A percentile compares a stretch with the other conserved stretches of the same genome.
Evolutionary conservation across 2,113 vertebrate species (phyloP).

Genomic region (Vulpes ferrilata): DNA sequence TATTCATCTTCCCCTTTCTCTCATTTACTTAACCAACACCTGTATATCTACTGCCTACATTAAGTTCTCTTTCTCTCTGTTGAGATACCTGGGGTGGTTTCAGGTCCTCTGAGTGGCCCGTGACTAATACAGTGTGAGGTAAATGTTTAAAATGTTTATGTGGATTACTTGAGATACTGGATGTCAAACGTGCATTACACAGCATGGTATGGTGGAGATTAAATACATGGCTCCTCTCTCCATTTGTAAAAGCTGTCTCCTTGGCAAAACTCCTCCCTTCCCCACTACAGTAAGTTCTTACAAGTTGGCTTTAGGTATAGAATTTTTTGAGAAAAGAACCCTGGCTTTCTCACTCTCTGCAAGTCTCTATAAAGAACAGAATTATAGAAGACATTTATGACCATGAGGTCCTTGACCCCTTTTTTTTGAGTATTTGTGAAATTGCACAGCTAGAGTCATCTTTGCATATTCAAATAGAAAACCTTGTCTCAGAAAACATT

Average conservation of each 20-base stretch:
- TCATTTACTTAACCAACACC: background rate
- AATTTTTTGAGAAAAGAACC: background rate
- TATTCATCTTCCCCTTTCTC: background rate
- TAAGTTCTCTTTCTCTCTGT: background rate
- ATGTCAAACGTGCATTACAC: background rate
- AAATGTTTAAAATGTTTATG: background rate
- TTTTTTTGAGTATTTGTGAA: background rate
- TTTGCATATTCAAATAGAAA: background rate
- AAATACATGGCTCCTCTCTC: background rate
- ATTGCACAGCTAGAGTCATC: background rate
- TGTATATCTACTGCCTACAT: background rate
- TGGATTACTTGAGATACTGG: background rate
- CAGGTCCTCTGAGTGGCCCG: background rate
- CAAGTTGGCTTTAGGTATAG: background rate
- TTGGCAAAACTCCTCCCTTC: background rate
- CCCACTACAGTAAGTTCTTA: background rate
- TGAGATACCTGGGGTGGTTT: background rate
- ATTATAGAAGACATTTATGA: background rate
- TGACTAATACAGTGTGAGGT: background rate
- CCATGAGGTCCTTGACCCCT: background rate
- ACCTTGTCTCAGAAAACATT: background rate
- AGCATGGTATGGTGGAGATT: background rate
- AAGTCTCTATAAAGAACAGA: background rate
- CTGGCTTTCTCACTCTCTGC: background rate
- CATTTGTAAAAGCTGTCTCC: background rate